Evolutionary conservation across 2,888 invertebrate species (phyloP), one percentile per base, ranked within the genome.

Genomic region (Apomyelois bistriatella): DNA sequence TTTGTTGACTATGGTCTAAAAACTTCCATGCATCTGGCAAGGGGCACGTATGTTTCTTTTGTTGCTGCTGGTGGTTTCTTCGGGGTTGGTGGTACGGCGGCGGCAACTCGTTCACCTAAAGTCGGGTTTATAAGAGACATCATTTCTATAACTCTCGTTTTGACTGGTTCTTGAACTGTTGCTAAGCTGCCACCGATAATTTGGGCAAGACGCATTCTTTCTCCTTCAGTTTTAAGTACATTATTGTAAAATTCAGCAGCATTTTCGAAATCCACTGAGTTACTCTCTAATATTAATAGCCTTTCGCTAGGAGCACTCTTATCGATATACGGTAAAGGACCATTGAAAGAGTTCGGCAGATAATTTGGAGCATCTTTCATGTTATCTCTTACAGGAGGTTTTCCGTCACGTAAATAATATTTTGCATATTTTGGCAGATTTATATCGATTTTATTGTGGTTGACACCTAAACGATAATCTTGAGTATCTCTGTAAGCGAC

Each of bases 311-410:
- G 59, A 15, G 54, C 47, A 3, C 37, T 53, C 7, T 47, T 48
- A 16, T 66, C 66, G 0, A 66, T 58, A 4, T 48, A 52, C 0
- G 68, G 65, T 32, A 60, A 53, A 2, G 67, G 65, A 1, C 67
- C 67, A 38, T 58, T 61, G 28, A 59, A 66, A 0, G 64, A 58
- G 42, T 67, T 69, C 0, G 63, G 64, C 17, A 50, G 60, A 48
- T 63, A 66, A 22, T 56, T 64, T 3, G 69, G 69, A 8, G 95
- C 95, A 35, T 95, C 95, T 17, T 92, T 94, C 88, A 97, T 96
- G 76, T 97, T 98, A 62, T 95, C 93, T 22, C 88, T 83, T 4
- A 93, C 87, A 36, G 94, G 92, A 88, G 94, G 93, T 1, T 91
- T 85, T 0, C 98, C 82, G 59, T 86, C 82, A 1, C 83, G 74